Evolutionary conservation across 2,888 invertebrate species (phyloP), one percentile per base, ranked within the genome.

Genomic region (Coleophora flavipennella): DNA sequence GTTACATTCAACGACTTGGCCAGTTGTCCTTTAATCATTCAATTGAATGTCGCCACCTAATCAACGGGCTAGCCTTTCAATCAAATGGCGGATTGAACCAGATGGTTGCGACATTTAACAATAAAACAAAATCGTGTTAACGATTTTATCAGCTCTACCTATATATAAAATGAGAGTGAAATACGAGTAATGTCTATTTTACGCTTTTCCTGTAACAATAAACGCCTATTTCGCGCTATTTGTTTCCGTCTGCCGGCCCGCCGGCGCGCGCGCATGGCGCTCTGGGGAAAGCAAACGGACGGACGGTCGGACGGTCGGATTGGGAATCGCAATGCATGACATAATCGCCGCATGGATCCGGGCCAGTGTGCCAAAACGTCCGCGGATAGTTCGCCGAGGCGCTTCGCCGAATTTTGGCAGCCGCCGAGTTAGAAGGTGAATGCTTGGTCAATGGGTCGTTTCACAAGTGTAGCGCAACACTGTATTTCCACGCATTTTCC

Each of bases 331-430:
- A 64, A 59, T 64, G 74, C 72, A 78, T 84, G 83, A 84, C 81
- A 83, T 79, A 83, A 84, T 78, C 81, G 66, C 75, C 63, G 53
- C 56, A 69, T 74, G 69, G 76, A 81, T 79, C 76, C 79, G 73
- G 72, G 68, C 72, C 63, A 68, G 53, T 66, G 76, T 80, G 83
- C 83, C 81, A 83, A 77, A 67, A 69, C 63, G 57, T 49, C 54
- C 52, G 53, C 63, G 58, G 56, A 57, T 62, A 59, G 61, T n/a
- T 4, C 14, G 25, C 35, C 3, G 12, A 20, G 33, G 12, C 36
- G 36, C 20, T 27, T 14, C 13, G 65, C 53, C 58, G 57, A 51
- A 69, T 73, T 75, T 75, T 84, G 83, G 83, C 83, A 74, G 57
- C 45, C 52, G 59, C 53, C 76, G 65, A 78, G 77, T 79, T 78